Evolutionary conservation across 2,888 invertebrate genomes (phyloP), one percentile per base, ranked within the genome.

Genomic region (Nezara viridula): DNA sequence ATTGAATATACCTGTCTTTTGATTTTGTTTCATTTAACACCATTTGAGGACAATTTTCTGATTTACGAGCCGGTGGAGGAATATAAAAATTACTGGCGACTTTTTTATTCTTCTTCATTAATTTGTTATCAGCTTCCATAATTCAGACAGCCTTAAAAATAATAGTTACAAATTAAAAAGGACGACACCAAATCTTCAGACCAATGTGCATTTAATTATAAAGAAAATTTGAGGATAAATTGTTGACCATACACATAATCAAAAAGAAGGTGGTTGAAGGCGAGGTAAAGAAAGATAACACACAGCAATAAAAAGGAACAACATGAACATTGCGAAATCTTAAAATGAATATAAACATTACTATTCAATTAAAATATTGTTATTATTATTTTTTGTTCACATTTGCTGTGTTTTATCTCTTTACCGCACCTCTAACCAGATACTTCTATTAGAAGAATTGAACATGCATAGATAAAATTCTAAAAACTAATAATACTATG

Each of bases 71-170:
- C 21, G 87, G 87, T 12, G 86, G 86, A 60, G 87, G 87, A 5
- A 87, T 66, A 87, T 87, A 87, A 66, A 87, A 87, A 66, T 87
- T 87, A 37, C 44, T 81, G 40, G 81, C 19, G 32, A 44, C 1
- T 44, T 81, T 81, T 7, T 81, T 81, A 14, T 81, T 81, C 44
- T 81, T 81, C n/a, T 81, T 81, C 81, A 44, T 40, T 24, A 81
- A 81, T 44, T 66, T 81, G 44, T 81, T 81, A 44, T 81, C 81
- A 81, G 44, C 40, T n/a, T 40, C 81, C 81, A 81, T 81, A 40
- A 81, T 81, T 32, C 32, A 66, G 16, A 19, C 19, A 66, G 32
- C 32, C 66, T 32, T 66, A 32, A 66, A 66, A 32, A 6, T 44
- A 19, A 60, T 27, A 12, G 5, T 60, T 60, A 27, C 52, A 52